A percentile compares a stretch with the other conserved stretches of the same genome.
phyloP scores from a whole-genome alignment of 2,888 invertebrate genomes.

The Mantis religiosa region DNA sequence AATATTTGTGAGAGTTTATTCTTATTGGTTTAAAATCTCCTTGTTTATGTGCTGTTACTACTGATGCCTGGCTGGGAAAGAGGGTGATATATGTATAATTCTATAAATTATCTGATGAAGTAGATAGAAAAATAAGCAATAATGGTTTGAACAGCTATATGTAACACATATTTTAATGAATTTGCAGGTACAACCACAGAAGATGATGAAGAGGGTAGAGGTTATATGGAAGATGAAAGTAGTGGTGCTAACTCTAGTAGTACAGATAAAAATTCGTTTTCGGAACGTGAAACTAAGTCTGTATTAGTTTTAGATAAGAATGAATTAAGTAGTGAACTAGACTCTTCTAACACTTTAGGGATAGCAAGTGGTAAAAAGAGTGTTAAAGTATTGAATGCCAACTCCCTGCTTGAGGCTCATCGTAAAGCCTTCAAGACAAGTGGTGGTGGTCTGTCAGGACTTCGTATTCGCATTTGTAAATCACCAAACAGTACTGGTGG shows the following conservation, averaged over 20 bases:
- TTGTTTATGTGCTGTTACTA: too few species aligned
- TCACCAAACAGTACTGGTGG: slow-evolving; percentile 25
- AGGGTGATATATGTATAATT: too few species aligned
- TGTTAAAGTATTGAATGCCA: slow-evolving; percentile 9
- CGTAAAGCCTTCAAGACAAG: slow-evolving; percentile 32
- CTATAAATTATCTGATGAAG: too few species aligned
- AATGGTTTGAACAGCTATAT: too few species aligned
- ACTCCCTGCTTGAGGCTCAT: slow-evolving; percentile 30
- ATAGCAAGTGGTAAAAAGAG: neutral
- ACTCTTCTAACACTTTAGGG: neutral
- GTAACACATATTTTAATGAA: slow-evolving; percentile 41
- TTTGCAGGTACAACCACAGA: slow-evolving; percentile 40
- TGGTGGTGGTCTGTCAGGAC: slow-evolving; percentile 11
- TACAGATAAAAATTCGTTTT: slow-evolving; percentile 6
- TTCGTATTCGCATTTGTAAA: slow-evolving; percentile 33
- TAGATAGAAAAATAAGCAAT: too few species aligned
- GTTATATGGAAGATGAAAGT: slow-evolving; percentile 19
- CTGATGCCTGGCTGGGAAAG: too few species aligned
- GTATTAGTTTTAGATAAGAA: neutral
- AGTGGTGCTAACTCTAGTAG: slow-evolving; percentile 12
- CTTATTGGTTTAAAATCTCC: too few species aligned
- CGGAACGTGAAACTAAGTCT: slow-evolving; percentile 9
- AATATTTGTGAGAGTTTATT: too few species aligned
- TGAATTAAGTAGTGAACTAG: neutral
- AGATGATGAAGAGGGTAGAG: slow-evolving; percentile 21